Evolutionary conservation across 2,888 invertebrate species (phyloP).

Genomic region (Chironomus tentans): DNA sequence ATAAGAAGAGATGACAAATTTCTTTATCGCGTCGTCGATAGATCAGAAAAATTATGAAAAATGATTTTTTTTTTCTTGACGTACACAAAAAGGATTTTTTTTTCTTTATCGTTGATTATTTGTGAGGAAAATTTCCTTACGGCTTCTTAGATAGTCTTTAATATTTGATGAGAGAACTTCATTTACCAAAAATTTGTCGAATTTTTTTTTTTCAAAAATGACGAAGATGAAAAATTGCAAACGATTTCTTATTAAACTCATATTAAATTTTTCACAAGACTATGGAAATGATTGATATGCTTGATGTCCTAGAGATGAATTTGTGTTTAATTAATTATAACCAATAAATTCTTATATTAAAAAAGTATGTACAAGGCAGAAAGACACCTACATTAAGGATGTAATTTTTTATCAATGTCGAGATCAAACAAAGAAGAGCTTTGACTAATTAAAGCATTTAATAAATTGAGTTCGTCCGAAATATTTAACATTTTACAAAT

Average conservation of each 20-base stretch:
- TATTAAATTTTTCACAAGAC: not conserved
- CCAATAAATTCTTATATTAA: no score
- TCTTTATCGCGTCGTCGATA: not conserved
- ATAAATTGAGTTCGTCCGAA: no score
- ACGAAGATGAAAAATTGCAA: not conserved
- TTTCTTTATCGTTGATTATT: not conserved
- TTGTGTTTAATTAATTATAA: no score
- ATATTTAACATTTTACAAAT: no score
- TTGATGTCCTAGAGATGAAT: no score
- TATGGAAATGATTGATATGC: no score
- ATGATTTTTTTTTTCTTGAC: not conserved
- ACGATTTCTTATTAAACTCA: not conserved
- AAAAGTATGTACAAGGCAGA: no score
- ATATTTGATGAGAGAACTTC: not conserved
- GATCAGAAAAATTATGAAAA: not conserved
- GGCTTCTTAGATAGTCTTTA: not conserved
- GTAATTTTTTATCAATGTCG: no score
- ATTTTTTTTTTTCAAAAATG: not conserved
- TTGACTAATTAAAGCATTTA: no score
- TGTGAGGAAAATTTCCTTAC: not conserved
- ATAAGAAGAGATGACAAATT: not conserved
- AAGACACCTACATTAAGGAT: no score
- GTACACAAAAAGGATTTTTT: not conserved
- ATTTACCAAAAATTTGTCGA: not conserved
- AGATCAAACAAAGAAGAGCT: no score